A percentile compares a stretch with the other conserved stretches of the same genome.
Evolutionary conservation across 1,140 invertebrate genomes (phyloP).

Genomic region (Caenorhabditis tropicalis): DNA sequence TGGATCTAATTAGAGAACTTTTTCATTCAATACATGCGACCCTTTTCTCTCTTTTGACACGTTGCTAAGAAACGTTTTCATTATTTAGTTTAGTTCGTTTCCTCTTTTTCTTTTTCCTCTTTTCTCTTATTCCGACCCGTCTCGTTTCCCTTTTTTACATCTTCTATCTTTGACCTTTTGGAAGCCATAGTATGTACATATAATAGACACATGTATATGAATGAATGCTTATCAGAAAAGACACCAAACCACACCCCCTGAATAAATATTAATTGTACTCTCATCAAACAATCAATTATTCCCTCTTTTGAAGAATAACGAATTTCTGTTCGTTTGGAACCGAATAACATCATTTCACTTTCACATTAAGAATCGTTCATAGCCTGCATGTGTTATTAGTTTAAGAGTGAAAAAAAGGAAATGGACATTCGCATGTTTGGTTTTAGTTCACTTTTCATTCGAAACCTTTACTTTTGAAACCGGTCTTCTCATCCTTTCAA

Average conservation of each 20-base stretch:
- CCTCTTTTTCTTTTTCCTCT: background rate
- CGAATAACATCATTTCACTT: background rate
- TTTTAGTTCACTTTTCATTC: background rate
- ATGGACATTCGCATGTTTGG: slow-evolving; percentile 13
- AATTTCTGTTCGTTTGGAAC: background rate
- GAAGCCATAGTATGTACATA: slow-evolving; percentile 22
- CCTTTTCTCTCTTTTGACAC: background rate
- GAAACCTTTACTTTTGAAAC: background rate
- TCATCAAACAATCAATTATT: background rate
- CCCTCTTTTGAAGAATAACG: background rate
- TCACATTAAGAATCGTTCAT: background rate
- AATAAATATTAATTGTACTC: slow-evolving; percentile 1
- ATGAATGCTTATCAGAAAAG: slow-evolving; percentile 32
- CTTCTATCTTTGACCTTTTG: slow-evolving; percentile 25
- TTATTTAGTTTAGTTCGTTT: background rate
- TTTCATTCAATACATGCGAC: background rate
- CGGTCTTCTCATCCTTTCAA: background rate
- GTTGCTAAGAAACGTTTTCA: background rate
- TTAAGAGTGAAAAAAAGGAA: background rate
- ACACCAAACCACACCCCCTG: background rate
- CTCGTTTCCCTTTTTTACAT: background rate
- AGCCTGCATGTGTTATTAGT: background rate
- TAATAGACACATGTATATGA: too few relatives aligned
- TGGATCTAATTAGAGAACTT: too few relatives aligned
- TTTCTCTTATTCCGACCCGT: background rate